Percentiles rank a stretch among this genome's conserved stretches.
Evolutionary conservation across 2,888 invertebrate genomes (phyloP).

Genomic region (Leistus spinibarbis): DNA sequence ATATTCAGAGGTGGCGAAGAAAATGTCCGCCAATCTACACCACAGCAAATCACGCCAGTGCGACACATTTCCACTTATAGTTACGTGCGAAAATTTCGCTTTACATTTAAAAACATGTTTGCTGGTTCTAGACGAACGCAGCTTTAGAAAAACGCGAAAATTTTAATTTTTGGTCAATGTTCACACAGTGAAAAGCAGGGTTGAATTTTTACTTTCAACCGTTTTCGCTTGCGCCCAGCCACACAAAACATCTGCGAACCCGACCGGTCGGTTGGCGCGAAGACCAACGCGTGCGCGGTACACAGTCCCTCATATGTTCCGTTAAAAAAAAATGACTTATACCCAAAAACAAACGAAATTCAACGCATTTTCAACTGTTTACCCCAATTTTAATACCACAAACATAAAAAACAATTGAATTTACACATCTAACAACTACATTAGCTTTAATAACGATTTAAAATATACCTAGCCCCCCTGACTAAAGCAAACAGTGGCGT

Average conservation of each 20-base stretch:
- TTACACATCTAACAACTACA: background rate
- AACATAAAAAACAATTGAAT: background rate
- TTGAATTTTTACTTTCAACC: constrained; percentile 47
- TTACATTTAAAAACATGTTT: constrained; percentile 38
- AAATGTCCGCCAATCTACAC: constrained; percentile 57
- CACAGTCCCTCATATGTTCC: constrained; percentile 47
- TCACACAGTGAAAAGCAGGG: constrained; percentile 35
- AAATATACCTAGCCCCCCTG: constrained; percentile 43
- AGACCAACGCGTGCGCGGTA: constrained; percentile 52
- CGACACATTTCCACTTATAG: constrained; percentile 35
- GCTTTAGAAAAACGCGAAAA: constrained; percentile 42
- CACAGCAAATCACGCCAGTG: constrained; percentile 47
- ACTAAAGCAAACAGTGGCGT: constrained; percentile 18
- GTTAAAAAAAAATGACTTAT: constrained; percentile 27
- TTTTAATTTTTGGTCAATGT: constrained; percentile 42
- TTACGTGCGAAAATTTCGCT: constrained; percentile 24
- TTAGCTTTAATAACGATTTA: background rate
- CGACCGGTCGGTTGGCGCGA: constrained; percentile 59
- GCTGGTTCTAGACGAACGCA: constrained; percentile 40
- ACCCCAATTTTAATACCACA: background rate
- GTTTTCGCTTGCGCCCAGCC: constrained; percentile 47
- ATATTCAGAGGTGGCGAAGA: constrained; percentile 55
- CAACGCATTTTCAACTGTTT: constrained; percentile 2
- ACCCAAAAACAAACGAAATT: constrained; percentile 4
- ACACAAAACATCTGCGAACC: constrained; percentile 60